phyloP scores from a whole-genome alignment of 2,888 invertebrate genomes.

The Hipparchia semele region DNA sequence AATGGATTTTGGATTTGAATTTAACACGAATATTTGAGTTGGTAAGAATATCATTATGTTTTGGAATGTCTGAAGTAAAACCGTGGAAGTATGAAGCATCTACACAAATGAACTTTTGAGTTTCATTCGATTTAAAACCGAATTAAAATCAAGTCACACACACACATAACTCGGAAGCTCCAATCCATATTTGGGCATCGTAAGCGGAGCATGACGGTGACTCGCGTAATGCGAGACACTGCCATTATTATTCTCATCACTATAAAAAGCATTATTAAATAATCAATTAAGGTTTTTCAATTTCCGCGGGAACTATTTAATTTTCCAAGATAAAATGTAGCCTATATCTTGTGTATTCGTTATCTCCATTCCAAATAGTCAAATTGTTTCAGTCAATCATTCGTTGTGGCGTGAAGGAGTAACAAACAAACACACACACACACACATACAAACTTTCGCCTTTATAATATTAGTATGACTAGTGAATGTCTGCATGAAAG shows the following conservation, averaged over 20 bases:
- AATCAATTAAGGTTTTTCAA: too few species aligned
- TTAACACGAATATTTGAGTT: too few species aligned
- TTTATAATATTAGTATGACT: not conserved
- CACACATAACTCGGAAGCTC: constrained; percentile 36
- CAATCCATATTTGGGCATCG: constrained; percentile 42
- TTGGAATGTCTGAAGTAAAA: not conserved
- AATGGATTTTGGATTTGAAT: too few species aligned
- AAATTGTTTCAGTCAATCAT: too few species aligned
- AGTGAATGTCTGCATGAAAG: not conserved
- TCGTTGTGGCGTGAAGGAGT: too few species aligned
- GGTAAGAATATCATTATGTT: not conserved
- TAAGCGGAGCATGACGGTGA: constrained; percentile 41
- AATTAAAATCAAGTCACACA: constrained; percentile 42
- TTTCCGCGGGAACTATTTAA: too few species aligned
- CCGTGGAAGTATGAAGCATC: too few species aligned
- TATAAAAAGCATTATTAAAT: not conserved
- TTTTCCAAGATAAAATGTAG: too few species aligned
- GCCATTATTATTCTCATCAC: constrained; percentile 13
- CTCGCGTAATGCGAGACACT: constrained; percentile 40
- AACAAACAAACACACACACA: too few species aligned
- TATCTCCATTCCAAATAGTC: too few species aligned
- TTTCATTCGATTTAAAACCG: not conserved
- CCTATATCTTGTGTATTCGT: too few species aligned
- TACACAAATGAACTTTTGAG: not conserved
- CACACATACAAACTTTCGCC: too few species aligned